phyloP scores from a whole-genome alignment of 2,888 invertebrate genomes.

The Malthinus flaveolus region DNA sequence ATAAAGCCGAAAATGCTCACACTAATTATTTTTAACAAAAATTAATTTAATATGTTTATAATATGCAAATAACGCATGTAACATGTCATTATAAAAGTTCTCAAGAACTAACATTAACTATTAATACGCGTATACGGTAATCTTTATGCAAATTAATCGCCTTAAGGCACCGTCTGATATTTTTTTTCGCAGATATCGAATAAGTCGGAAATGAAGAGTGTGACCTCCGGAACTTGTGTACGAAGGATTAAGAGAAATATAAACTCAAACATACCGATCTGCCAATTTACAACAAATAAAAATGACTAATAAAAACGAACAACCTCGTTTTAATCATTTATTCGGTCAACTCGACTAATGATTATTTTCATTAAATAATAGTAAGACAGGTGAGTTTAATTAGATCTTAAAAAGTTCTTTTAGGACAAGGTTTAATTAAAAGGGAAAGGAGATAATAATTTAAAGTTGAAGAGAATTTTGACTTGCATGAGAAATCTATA shows the following conservation, averaged over 20 bases:
- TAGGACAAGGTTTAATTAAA: slow-evolving; percentile 11
- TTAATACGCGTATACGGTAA: neutral
- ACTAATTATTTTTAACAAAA: too few species aligned
- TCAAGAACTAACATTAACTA: neutral
- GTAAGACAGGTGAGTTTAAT: slow-evolving; percentile 9
- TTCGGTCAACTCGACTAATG: slow-evolving; percentile 7
- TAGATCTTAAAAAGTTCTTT: slow-evolving; percentile 11
- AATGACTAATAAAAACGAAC: slow-evolving; percentile 3
- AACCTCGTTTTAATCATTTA: slow-evolving; percentile 13
- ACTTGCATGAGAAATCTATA: too few species aligned
- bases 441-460: slow-evolving; percentile 3
- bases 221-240: slow-evolving; percentile 21
- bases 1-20: too few species aligned
- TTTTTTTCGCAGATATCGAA: neutral
- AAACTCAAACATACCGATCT: slow-evolving; percentile 4
- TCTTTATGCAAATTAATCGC: neutral
- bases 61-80: too few species aligned
- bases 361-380: slow-evolving; percentile 1
- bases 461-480: too few species aligned
- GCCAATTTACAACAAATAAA: slow-evolving; percentile 1
- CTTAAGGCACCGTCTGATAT: neutral
- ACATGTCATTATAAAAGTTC: too few species aligned
- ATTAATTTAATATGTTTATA: too few species aligned
- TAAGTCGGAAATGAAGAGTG: slow-evolving; percentile 10
- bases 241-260: slow-evolving; percentile 14